Conservation (phyloP, 2,888 invertebrate genomes). For the Athripsodes cinereus region DNA sequence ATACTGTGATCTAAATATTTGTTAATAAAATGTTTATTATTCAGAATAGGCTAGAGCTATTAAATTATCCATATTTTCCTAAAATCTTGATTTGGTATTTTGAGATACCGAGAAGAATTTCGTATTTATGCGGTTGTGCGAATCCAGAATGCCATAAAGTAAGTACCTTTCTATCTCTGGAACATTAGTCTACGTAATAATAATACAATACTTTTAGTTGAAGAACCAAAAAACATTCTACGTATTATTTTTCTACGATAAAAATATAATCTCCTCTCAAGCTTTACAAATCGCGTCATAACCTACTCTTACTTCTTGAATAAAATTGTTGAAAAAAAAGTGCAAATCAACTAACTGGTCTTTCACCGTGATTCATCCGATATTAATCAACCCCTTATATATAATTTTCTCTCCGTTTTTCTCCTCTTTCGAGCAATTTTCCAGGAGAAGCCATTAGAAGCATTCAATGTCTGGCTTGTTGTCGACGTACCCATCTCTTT, state of each 20-base stretch:
- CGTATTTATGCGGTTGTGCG: no score
- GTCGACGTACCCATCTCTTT: background rate
- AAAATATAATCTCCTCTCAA: background rate
- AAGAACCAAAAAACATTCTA: background rate
- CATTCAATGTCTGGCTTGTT: conserved; percentile 14
- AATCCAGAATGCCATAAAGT: no score
- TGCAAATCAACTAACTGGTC: background rate
- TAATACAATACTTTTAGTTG: no score
- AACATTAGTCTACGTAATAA: no score
- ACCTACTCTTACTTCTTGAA: background rate
- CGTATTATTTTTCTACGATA: background rate
- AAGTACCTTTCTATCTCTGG: no score
- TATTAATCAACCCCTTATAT: conserved; percentile 22
- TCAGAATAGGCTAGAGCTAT: no score
- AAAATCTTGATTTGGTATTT: no score
- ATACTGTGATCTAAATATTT: no score
- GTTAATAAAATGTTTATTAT: no score
- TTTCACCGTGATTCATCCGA: conserved; percentile 13
- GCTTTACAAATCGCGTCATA: background rate
- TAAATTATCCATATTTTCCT: no score
- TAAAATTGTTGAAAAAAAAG: conserved; percentile 12
- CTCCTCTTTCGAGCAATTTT: conserved; percentile 24
- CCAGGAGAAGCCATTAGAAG: conserved; percentile 22
- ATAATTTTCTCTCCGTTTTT: conserved; percentile 15
- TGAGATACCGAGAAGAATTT: no score